phyloP scores from a whole-genome alignment of 2,113 vertebrate species.

The Anolis sagrei region DNA sequence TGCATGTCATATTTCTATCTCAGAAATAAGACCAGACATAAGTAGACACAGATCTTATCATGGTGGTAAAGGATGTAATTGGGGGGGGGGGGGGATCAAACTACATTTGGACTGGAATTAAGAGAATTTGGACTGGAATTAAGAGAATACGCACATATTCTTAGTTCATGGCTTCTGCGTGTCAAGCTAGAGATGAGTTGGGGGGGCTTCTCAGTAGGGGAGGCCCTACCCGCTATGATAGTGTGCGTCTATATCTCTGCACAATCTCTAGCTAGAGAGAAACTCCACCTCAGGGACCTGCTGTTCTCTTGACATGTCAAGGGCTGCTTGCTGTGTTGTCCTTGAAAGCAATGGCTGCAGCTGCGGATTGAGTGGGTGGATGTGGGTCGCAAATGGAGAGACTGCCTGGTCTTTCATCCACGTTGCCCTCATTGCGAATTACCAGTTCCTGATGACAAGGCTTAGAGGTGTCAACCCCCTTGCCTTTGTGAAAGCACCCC shows the following conservation, averaged over 20 bases:
- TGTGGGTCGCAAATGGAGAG: neutral
- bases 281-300: neutral
- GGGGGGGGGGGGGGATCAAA: neutral
- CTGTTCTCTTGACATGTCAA: neutral
- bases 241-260: neutral
- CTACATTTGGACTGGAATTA: neutral
- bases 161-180: neutral
- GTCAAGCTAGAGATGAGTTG: neutral
- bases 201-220: neutral
- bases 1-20: neutral
- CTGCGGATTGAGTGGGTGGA: neutral
- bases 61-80: neutral
- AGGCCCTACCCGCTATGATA: neutral
- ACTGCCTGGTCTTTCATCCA: neutral
- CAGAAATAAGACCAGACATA: neutral
- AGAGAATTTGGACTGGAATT: neutral
- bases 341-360: slow-evolving; percentile 8
- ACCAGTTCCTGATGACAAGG: neutral
- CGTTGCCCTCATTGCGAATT: neutral
- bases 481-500: neutral
- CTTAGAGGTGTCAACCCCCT: neutral
- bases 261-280: neutral
- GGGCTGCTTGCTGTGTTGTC: neutral
- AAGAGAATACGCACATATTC: neutral
- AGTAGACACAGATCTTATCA: no score